Base-by-base conservation (phyloP, 2,797 vertebrate species). In the Melanotaenia boesemani region DNA sequence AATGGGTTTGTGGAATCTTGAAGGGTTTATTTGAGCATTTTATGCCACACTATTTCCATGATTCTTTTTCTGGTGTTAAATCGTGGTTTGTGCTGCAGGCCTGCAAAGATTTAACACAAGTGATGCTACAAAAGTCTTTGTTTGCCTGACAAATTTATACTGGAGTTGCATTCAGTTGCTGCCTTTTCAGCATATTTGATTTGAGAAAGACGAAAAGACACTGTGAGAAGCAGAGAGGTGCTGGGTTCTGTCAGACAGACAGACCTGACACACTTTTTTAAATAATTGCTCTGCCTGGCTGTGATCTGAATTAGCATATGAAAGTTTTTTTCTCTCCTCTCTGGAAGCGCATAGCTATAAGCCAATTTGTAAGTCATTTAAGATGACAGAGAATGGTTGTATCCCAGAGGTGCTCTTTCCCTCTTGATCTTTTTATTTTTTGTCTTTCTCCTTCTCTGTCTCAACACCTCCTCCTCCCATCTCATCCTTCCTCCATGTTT, bases 301-400 rank as follows among this genome's bases (percentile, higher is more conserved):
- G 70, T 90, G 85, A 88, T 90, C 86, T 82, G 86, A 85, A 94
- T 93, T 94, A 91, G 87, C 94, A 94, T 92, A 92, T 92, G 90
- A 92, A 93, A 93, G 91, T 90, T 73, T 70, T 39, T 77, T 71
- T 76, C 62, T 36, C 22, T 5, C 78, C 72, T 78, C 70, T 68
- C 74, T 83, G 79, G 75, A 78, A 88, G 88, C 56, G 44, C 80
- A 77, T 89, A 85, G 86, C 89, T 89, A 80, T 87, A 88, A 90
- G 90, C 88, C 92, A 90, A 93, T 94, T 93, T 93, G 93, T 92
- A 92, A 93, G 91, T 90, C 83, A 90, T 92, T 94, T 91, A 84
- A 90, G 87, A 93, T 90, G 92, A 94, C 90, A 91, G 90, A 86
- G 89, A 90, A 83, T 85, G 86, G 82, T 89, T 91, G 90, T 91